Conservation (phyloP, 2,888 invertebrate genomes). For the Tiliacea aurago region DNA sequence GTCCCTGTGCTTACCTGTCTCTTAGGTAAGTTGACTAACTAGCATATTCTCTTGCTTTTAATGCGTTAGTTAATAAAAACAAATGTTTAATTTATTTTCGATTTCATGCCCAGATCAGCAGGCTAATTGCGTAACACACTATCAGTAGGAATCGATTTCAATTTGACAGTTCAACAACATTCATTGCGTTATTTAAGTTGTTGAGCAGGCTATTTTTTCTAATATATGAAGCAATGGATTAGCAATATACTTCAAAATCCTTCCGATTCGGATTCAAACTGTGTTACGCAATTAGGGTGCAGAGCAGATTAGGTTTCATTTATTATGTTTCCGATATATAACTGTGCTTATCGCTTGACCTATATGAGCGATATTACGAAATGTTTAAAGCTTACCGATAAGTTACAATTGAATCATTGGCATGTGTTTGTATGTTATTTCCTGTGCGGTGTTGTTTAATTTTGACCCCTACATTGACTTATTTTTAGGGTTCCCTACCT, state of each 20-base stretch:
- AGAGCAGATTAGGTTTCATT: conserved; percentile 49
- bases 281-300: too few species aligned
- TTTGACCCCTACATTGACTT: conserved; percentile 7
- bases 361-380: conserved; percentile 62
- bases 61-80: conserved; percentile 2
- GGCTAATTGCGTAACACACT: too few species aligned
- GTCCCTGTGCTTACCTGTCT: too few species aligned
- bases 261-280: too few species aligned
- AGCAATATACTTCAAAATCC: too few species aligned
- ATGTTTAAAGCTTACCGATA: conserved; percentile 60
- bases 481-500: too few species aligned
- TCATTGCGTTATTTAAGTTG: too few species aligned
- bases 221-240: too few species aligned
- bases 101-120: conserved; percentile 41
- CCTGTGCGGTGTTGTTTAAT: conserved; percentile 38
- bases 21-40: not conserved
- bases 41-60: not conserved
- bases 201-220: too few species aligned
- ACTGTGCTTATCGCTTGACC: conserved; percentile 62
- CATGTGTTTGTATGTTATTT: conserved; percentile 54
- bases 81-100: conserved; percentile 6
- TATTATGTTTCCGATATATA: conserved; percentile 47
- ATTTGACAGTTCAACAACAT: too few species aligned
- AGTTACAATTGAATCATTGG: conserved; percentile 63
- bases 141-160: too few species aligned